These are phyloP conservation scores for Anagrus nilaparvatae DNA, from an alignment of 1,140 invertebrate genomes.

Conservation along the genomic window DNA sequence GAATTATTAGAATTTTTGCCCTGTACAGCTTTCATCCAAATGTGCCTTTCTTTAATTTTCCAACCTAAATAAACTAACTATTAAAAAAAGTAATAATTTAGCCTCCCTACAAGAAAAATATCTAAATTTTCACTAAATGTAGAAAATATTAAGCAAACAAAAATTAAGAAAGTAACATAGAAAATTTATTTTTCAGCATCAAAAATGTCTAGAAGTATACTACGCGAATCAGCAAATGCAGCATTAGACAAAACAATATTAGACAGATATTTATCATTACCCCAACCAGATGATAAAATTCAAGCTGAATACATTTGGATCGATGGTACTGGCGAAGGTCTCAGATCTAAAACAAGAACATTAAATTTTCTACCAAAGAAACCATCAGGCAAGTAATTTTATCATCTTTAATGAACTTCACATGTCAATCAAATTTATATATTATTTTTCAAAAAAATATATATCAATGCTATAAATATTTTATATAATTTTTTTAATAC, in stretches of 20 bases:
- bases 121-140: no score
- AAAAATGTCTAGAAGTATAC: constrained; percentile 41
- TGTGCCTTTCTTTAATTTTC: no score
- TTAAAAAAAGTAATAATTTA: no score
- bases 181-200: no score
- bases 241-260: constrained; percentile 66
- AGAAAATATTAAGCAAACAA: no score
- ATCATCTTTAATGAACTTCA: no score
- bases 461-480: background rate
- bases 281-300: constrained; percentile 64
- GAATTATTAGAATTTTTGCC: no score
- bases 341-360: constrained; percentile 83
- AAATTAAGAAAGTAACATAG: no score
- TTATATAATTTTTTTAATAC: no score
- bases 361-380: constrained; percentile 64
- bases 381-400: constrained; percentile 50
- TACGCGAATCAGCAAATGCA: constrained; percentile 58
- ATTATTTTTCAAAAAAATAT: background rate
- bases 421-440: constrained; percentile 4
- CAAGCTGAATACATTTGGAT: constrained; percentile 93
- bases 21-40: no score
- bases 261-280: constrained; percentile 61
- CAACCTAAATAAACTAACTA: no score
- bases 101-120: no score
- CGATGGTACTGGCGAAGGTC: constrained; percentile 81